Evolutionary conservation across 2,888 invertebrate species (phyloP).

Genomic region (Habroteleia sp.): DNA sequence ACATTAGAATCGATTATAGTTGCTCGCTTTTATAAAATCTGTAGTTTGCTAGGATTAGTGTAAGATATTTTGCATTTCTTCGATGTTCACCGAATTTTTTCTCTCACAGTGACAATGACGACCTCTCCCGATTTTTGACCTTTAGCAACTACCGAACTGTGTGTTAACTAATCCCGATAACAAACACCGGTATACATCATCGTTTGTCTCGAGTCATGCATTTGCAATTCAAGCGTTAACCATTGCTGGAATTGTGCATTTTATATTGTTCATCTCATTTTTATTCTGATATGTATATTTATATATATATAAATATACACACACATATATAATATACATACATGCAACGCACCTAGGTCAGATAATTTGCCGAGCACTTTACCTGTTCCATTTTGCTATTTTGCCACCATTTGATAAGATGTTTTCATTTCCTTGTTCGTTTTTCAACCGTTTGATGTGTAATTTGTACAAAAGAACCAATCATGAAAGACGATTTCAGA

Average conservation of each 20-base stretch:
- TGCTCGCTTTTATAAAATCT: conserved; percentile 77
- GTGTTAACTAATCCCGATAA: conserved; percentile 28
- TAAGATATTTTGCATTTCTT: conserved; percentile 67
- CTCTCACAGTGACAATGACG: conserved; percentile 27
- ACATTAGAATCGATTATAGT: conserved; percentile 73
- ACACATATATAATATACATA: conserved; percentile 12
- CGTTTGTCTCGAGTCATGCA: conserved; percentile 25
- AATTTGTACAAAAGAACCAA: conserved; percentile 30
- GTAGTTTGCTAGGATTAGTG: conserved; percentile 75
- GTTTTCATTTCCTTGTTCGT: conserved; percentile 29
- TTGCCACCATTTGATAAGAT: conserved; percentile 27
- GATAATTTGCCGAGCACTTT: conserved; percentile 36
- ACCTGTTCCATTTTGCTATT: conserved; percentile 27
- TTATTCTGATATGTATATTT: conserved; percentile 15
- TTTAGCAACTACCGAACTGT: conserved; percentile 3
- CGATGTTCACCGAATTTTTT: conserved; percentile 52
- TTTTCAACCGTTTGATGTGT: conserved; percentile 31
- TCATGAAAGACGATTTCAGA: conserved; percentile 22
- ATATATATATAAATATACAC: no score
- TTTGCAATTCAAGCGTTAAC: conserved; percentile 24
- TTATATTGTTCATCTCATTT: conserved; percentile 28
- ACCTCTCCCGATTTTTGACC: neutral
- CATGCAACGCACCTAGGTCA: conserved; percentile 38
- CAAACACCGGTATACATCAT: no score
- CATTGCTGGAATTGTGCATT: conserved; percentile 25